These are phyloP conservation scores for Asobara japonica DNA, from an alignment of 1,140 invertebrate species.

Conservation along the genomic window DNA sequence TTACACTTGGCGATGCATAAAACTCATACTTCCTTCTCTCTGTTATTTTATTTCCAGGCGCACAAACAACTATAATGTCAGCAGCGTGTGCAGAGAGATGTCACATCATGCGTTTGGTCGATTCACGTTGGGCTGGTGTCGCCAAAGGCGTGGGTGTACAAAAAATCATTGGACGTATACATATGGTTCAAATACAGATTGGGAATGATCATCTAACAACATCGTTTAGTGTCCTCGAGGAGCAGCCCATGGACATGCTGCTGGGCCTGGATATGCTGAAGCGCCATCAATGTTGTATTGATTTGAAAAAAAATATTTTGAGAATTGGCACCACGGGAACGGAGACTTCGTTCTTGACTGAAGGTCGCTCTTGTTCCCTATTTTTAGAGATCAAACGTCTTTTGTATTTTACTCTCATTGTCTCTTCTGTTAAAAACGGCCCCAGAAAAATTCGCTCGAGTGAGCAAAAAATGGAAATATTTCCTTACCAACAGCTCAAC, in stretches of 20 bases:
- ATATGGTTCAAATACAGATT: conserved; percentile 97
- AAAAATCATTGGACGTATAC: conserved; percentile 94
- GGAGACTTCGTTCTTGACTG: conserved; percentile 88
- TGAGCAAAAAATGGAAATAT: no score
- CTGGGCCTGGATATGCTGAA: conserved; percentile 97
- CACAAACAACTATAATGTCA: conserved; percentile 95
- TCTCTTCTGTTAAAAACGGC: not conserved
- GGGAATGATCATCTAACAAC: conserved; percentile 93
- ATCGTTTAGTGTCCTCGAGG: conserved; percentile 96
- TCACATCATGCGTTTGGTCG: conserved; percentile 95
- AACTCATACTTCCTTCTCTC: not conserved
- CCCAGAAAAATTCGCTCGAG: no score
- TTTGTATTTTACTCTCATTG: not conserved
- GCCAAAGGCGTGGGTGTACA: conserved; percentile 97
- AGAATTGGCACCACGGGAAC: conserved; percentile 96
- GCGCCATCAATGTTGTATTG: conserved; percentile 95
- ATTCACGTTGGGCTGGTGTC: conserved; percentile 93
- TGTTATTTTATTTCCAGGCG: conserved; percentile 69
- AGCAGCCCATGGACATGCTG: conserved; percentile 99
- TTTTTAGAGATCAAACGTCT: not conserved
- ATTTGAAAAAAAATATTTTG: conserved; percentile 89
- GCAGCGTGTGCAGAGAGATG: conserved; percentile 91
- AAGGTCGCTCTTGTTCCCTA: conserved; percentile 65
- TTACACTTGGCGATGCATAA: not conserved
- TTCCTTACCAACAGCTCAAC: no score